phyloP scores from a whole-genome alignment of 1,140 invertebrate genomes.

The Chionoecetes opilio region DNA sequence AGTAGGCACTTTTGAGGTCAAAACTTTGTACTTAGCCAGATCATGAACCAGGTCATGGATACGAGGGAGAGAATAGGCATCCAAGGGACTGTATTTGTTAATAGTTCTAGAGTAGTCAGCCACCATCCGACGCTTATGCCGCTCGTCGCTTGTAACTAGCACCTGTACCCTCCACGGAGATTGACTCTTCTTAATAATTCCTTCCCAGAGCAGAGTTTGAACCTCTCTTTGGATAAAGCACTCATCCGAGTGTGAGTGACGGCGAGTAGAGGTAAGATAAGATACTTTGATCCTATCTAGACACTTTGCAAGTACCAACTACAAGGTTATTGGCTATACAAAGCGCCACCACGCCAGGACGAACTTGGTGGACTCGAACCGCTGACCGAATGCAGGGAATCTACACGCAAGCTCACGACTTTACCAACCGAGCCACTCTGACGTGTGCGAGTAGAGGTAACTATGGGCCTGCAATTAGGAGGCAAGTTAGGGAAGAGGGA shows the following conservation, averaged over 20 bases:
- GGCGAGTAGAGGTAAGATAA: background rate
- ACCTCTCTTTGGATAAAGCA: background rate
- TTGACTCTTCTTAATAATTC: background rate
- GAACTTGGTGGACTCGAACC: no score
- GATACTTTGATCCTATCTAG: no score
- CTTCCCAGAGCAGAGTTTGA: background rate
- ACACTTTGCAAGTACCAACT: no score
- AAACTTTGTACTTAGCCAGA: slow-evolving; percentile 16
- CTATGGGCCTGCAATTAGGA: background rate
- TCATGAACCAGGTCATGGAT: slow-evolving; percentile 56
- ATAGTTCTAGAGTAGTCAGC: slow-evolving; percentile 74
- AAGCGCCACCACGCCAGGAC: no score
- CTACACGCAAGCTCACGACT: no score
- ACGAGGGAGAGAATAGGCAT: slow-evolving; percentile 61
- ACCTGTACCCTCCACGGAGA: slow-evolving; percentile 21
- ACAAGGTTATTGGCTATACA: no score
- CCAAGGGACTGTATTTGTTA: slow-evolving; percentile 61
- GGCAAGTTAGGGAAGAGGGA: slow-evolving; percentile 2
- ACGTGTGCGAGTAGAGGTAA: background rate
- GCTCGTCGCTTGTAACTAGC: slow-evolving; percentile 60
- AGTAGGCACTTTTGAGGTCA: slow-evolving; percentile 80
- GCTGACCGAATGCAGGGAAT: no score
- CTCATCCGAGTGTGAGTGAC: background rate
- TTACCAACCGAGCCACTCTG: no score
- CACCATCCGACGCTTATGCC: slow-evolving; percentile 73